phyloP scores from a whole-genome alignment of 2,888 invertebrate species.

The Andricus curvator region DNA sequence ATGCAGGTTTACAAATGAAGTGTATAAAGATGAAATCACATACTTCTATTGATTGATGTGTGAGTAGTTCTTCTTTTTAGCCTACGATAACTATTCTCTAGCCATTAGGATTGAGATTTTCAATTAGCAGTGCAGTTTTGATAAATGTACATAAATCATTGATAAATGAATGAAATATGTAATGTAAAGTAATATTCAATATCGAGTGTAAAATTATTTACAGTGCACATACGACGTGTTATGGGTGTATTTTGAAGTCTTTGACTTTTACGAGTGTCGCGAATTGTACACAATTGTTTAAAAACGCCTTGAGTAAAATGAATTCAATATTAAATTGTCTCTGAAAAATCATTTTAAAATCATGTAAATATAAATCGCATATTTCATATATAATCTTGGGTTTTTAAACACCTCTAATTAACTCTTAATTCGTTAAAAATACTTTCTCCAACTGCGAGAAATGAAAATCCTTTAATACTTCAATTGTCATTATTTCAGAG shows the following conservation, averaged over 20 bases:
- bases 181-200: conserved; percentile 7
- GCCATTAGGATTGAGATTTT: conserved; percentile 5
- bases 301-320: too few relatives aligned
- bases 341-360: too few relatives aligned
- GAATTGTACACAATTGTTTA: neutral
- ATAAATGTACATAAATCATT: conserved; percentile 31
- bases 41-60: neutral
- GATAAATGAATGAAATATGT: conserved; percentile 22
- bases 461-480: too few relatives aligned
- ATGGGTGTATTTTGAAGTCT: neutral
- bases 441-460: neutral
- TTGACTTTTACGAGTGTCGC: neutral
- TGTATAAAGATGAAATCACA: neutral
- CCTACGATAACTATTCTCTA: conserved; percentile 3
- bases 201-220: conserved; percentile 19
- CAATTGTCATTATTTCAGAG: too few relatives aligned
- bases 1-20: neutral
- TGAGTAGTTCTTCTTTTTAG: neutral
- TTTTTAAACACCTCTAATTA: neutral
- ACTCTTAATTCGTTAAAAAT: neutral
- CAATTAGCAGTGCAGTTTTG: conserved; percentile 12
- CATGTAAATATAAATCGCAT: neutral
- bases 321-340: too few relatives aligned
- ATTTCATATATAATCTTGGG: neutral
- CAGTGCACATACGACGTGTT: neutral